Evolutionary conservation across 2,888 invertebrate species (phyloP).

Genomic region (Anorthoa munda): DNA sequence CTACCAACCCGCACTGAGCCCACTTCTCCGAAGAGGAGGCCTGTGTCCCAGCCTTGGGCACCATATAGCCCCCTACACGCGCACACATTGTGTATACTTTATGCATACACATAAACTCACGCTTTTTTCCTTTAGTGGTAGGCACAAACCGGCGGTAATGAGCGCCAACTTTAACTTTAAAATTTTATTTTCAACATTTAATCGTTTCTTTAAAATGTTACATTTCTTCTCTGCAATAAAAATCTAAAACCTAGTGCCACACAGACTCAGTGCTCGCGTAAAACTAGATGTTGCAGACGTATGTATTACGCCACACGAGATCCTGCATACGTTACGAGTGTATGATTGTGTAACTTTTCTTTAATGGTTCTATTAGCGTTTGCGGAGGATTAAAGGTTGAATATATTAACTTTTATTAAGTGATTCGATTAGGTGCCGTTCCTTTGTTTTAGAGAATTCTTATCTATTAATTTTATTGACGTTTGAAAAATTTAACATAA

Average conservation of each 20-base stretch:
- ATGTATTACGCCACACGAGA: constrained; percentile 16
- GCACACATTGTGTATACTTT: too few relatives aligned
- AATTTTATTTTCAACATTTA: too few relatives aligned
- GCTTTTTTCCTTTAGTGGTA: too few relatives aligned
- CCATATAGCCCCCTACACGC: too few relatives aligned
- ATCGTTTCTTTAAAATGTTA: neutral
- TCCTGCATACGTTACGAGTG: constrained; percentile 22
- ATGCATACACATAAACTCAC: too few relatives aligned
- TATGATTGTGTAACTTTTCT: constrained; percentile 29
- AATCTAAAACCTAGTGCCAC: neutral
- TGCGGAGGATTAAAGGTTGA: constrained; percentile 41
- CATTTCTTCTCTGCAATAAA: neutral
- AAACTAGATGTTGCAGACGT: constrained; percentile 21
- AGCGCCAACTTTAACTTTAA: too few relatives aligned
- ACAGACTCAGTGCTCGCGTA: neutral
- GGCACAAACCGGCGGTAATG: too few relatives aligned
- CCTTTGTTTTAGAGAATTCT: constrained; percentile 11
- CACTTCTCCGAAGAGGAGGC: too few relatives aligned
- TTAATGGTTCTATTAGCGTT: constrained; percentile 43
- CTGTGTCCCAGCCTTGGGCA: too few relatives aligned
- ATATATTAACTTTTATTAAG: constrained; percentile 51
- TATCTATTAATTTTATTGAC: constrained; percentile 22
- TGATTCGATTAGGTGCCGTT: constrained; percentile 1
- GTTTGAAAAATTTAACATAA: neutral
- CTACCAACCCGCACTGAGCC: too few relatives aligned